phyloP scores from a whole-genome alignment of 2,113 vertebrate genomes.

The Lepus americanus region DNA sequence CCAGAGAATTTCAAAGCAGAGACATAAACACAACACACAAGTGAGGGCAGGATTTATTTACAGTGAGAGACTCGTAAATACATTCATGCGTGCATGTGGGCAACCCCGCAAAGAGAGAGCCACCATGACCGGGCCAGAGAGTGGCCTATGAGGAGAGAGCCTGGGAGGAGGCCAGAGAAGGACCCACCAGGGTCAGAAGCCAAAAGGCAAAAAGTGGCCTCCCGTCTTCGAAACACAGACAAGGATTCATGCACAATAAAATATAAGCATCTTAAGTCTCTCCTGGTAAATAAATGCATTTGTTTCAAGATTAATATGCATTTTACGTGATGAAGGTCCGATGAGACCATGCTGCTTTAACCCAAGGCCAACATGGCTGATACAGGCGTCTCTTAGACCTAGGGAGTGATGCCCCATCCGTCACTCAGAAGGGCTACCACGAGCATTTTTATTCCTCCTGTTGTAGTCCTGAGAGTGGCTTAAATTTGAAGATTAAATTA shows the following conservation, averaged over 20 bases:
- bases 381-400: background rate
- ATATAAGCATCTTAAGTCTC: constrained; percentile 45
- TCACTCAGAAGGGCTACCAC: background rate
- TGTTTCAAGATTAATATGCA: background rate
- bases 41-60: no score
- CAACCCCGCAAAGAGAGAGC: no score
- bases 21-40: no score
- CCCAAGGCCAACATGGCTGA: background rate
- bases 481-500: constrained; percentile 5
- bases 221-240: background rate
- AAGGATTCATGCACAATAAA: background rate
- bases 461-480: constrained; percentile 19
- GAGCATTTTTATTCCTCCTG: background rate
- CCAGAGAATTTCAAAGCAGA: no score
- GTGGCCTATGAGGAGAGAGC: no score
- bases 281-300: background rate
- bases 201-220: background rate
- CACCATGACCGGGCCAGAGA: no score
- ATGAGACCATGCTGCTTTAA: constrained; percentile 1
- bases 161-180: no score
- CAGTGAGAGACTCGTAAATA: no score
- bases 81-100: no score
- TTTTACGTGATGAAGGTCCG: constrained; percentile 56
- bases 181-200: no score
- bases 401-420: background rate